phyloP scores from a whole-genome alignment of 1,140 invertebrate genomes.

The Anastrepha obliqua region DNA sequence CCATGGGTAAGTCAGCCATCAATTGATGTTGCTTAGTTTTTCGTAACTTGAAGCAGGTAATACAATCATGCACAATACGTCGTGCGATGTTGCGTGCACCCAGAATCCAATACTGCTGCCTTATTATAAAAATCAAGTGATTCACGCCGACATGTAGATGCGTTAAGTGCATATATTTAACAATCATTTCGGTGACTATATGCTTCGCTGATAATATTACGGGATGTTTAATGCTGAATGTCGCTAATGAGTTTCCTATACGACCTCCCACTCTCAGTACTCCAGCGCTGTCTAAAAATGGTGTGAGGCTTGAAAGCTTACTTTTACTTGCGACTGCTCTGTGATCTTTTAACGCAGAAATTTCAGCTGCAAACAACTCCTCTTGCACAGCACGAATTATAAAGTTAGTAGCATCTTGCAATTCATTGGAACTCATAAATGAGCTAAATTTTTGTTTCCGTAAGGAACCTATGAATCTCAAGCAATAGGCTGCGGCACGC shows the following conservation, averaged over 20 bases:
- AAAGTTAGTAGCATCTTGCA: background rate
- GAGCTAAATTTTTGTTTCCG: background rate
- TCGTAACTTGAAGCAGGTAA: constrained; percentile 65
- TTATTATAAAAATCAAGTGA: background rate
- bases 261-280: background rate
- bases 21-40: constrained; percentile 60
- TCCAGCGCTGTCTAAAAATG: background rate
- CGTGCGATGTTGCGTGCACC: constrained; percentile 61
- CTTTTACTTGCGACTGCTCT: background rate
- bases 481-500: background rate
- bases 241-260: background rate
- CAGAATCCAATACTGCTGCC: constrained; percentile 64
- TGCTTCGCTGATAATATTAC: background rate
- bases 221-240: background rate
- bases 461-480: background rate
- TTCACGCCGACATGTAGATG: background rate
- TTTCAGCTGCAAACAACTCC: background rate
- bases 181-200: background rate
- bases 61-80: constrained; percentile 64
- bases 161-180: background rate
- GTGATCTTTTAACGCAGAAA: background rate
- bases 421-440: background rate
- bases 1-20: constrained; percentile 69
- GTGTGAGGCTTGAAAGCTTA: background rate
- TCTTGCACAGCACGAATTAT: background rate